A percentile compares a stretch with the other conserved stretches of the same genome.
These are phyloP conservation scores for Euphydryas editha DNA, from an alignment of 2,888 invertebrate species.

Conservation along the genomic window DNA sequence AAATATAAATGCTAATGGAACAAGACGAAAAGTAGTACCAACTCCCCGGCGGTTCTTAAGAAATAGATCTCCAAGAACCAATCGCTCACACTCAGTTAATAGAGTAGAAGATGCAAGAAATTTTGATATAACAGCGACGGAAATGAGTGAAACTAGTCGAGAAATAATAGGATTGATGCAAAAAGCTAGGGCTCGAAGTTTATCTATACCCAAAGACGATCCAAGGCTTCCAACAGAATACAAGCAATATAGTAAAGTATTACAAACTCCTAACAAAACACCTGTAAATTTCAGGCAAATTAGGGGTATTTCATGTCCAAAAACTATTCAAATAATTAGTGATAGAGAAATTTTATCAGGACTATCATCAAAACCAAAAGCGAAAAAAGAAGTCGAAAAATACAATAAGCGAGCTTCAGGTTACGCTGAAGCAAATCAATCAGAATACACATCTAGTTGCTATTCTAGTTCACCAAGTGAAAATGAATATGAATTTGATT, in stretches of 20 bases:
- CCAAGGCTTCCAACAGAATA: conserved; percentile 67
- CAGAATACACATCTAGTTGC: conserved; percentile 80
- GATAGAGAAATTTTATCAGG: conserved; percentile 81
- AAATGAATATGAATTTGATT: conserved; percentile 80
- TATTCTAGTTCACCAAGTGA: conserved; percentile 80
- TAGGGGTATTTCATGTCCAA: conserved; percentile 79
- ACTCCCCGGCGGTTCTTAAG: conserved; percentile 73
- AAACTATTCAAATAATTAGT: conserved; percentile 80
- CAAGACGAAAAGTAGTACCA: conserved; percentile 70
- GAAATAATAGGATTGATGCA: conserved; percentile 80
- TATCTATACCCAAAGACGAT: conserved; percentile 81
- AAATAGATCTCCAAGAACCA: conserved; percentile 73
- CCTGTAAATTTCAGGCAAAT: conserved; percentile 65
- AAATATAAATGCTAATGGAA: conserved; percentile 52
- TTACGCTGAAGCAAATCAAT: conserved; percentile 79
- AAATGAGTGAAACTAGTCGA: conserved; percentile 75
- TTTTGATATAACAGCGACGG: conserved; percentile 67
- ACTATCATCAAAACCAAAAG: conserved; percentile 68
- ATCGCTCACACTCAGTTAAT: conserved; percentile 84
- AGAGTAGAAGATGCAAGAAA: conserved; percentile 66
- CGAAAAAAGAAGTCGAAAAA: conserved; percentile 62
- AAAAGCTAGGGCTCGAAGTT: conserved; percentile 76
- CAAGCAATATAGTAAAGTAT: conserved; percentile 67
- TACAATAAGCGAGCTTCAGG: conserved; percentile 73
- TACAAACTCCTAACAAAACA: conserved; percentile 82